phyloP scores from a whole-genome alignment of 2,888 invertebrate species.

The Morinoia aosen region DNA sequence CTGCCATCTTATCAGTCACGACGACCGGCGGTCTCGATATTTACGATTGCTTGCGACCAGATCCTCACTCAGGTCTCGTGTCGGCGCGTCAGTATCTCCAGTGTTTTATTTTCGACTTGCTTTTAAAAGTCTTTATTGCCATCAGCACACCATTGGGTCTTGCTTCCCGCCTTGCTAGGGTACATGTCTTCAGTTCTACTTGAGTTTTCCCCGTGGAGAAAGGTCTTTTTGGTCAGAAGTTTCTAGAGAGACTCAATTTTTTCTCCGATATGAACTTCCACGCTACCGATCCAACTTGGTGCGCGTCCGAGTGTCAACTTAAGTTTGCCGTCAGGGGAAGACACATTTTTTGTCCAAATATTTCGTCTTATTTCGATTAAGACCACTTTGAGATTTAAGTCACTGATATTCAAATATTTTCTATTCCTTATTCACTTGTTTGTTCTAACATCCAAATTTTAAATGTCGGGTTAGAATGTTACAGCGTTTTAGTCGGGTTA shows the following conservation, averaged over 20 bases:
- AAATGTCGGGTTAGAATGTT: no score
- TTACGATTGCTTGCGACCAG: conserved; percentile 31
- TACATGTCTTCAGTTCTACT: background rate
- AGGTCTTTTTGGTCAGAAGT: conserved; percentile 9
- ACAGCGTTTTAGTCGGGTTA: no score
- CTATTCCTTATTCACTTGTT: no score
- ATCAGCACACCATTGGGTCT: conserved; percentile 30
- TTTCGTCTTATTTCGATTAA: background rate
- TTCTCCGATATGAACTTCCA: background rate
- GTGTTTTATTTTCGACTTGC: conserved; percentile 42
- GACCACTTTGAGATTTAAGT: background rate
- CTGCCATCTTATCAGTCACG: conserved; percentile 43
- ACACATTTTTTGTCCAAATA: background rate
- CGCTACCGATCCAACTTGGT: background rate
- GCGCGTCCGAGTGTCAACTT: background rate
- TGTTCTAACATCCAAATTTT: no score
- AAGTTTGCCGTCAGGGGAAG: background rate
- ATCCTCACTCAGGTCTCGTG: conserved; percentile 46
- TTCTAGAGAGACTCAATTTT: background rate
- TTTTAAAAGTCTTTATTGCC: conserved; percentile 43
- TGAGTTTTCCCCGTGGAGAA: background rate
- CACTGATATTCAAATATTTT: background rate
- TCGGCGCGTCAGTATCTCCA: conserved; percentile 8
- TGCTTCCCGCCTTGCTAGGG: background rate
- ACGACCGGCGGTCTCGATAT: conserved; percentile 31